Percentiles rank a stretch among this genome's conserved stretches.
These are phyloP conservation scores for Drosophila navojoa DNA, from an alignment of 1,140 invertebrate genomes.

Conservation along the genomic window DNA sequence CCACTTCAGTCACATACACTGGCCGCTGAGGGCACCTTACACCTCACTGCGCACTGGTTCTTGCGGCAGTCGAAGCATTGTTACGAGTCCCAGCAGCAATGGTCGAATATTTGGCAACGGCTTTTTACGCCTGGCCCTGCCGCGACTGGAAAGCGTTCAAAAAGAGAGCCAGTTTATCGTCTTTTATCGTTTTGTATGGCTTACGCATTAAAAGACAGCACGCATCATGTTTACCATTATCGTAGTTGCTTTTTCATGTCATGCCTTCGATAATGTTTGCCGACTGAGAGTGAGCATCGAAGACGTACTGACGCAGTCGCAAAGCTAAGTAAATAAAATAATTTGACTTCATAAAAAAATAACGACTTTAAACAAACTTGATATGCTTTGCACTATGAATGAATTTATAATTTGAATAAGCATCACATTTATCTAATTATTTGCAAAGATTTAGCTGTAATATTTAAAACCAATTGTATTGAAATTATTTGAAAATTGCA, in stretches of 20 bases:
- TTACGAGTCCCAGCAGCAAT: constrained; percentile 34
- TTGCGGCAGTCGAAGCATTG: constrained; percentile 60
- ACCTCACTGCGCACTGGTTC: constrained; percentile 66
- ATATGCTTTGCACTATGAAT: too few relatives aligned
- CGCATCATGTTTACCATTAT: constrained; percentile 33
- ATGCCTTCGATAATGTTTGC: constrained; percentile 27
- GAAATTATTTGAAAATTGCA: too few relatives aligned
- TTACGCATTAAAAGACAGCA: constrained; percentile 14
- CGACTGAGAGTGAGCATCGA: constrained; percentile 17
- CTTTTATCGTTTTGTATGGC: not conserved
- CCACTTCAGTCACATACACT: constrained; percentile 18
- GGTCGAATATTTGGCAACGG: constrained; percentile 73
- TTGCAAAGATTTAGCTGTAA: too few relatives aligned
- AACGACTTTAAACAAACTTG: too few relatives aligned
- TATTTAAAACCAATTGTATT: too few relatives aligned
- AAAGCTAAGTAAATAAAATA: not conserved
- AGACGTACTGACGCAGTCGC: not conserved
- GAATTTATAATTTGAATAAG: too few relatives aligned
- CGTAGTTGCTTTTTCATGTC: constrained; percentile 19
- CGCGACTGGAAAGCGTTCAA: constrained; percentile 53
- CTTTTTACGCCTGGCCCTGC: constrained; percentile 35
- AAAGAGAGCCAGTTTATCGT: constrained; percentile 11
- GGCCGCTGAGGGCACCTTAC: constrained; percentile 38
- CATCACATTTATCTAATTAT: too few relatives aligned
- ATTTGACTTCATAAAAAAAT: not conserved